Base-by-base conservation (phyloP, 2,888 invertebrate genomes). In the Rhaphigaster nebulosa region DNA sequence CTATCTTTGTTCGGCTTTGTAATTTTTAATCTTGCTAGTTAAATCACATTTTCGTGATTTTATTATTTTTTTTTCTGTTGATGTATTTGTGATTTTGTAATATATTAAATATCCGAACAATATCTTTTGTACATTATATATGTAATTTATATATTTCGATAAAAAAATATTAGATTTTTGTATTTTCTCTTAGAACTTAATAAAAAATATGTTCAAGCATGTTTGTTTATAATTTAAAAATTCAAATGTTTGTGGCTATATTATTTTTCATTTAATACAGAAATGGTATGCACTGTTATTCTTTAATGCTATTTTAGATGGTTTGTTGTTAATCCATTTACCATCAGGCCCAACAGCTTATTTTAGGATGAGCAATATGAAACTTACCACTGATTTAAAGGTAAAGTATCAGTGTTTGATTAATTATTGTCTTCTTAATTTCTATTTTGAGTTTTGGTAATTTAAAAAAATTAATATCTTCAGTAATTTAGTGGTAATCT, bases 261-360 rank as follows among this genome's bases (percentile, higher is more conserved):
- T 50, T 50, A 29, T 87, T 87, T 50, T 87, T 41, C 15, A 34
- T 6, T 76, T 76, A 5, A 76, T 23, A 29, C 12, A 65, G n/a
- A 29, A 20, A 20, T 38, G 0, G 1, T 38, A 23, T 76, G 38
- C 20, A 20, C 34, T 34, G 38, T 84, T 84, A 50, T 45, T 84
- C 84, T 50, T 84, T 84, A 84, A 84, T 84, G 26, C 45, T 84
- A 50, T 84, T 34, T 89, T 92, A 95, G 98, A 99, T 94, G 99
- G 98, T 5, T 95, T 99, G 93, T 94, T 99, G 34, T 95, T 99
- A 6, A 96, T 98, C 92, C 99, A 99, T 94, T 94, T 99, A 91
- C 99, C 99, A 0, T 96, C 98, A 92, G 99, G 99, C 0, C 99
- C 99, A 0, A 99, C 99, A 0, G 98, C 99, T 29, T 97, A 98